These are phyloP conservation scores for Boleophthalmus pectinirostris DNA, from an alignment of 2,113 vertebrate genomes.

Conservation along the genomic window DNA sequence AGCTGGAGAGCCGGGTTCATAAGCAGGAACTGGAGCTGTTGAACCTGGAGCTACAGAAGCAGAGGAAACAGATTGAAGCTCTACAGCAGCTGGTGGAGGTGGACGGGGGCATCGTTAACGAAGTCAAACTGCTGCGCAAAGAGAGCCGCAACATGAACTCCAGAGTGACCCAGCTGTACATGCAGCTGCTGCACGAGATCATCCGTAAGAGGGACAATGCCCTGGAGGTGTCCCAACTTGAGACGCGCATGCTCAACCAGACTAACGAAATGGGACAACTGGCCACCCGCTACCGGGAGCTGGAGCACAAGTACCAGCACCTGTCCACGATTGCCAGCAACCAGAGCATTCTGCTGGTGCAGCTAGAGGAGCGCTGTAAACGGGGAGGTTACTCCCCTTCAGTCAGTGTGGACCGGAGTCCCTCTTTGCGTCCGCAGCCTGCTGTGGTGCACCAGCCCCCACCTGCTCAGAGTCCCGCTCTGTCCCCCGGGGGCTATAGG, in stretches of 20 bases:
- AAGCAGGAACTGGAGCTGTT: slow-evolving; percentile 91
- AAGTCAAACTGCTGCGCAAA: slow-evolving; percentile 91
- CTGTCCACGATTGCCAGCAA: slow-evolving; percentile 85
- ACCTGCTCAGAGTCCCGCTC: slow-evolving; percentile 39
- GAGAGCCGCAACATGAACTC: slow-evolving; percentile 97
- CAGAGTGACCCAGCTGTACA: slow-evolving; percentile 91
- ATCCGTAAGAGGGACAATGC: slow-evolving; percentile 92
- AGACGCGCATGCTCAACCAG: slow-evolving; percentile 90
- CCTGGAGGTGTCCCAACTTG: slow-evolving; percentile 89
- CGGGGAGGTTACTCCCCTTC: not conserved
- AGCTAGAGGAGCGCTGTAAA: slow-evolving; percentile 89
- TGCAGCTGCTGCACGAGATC: slow-evolving; percentile 95
- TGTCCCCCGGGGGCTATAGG: slow-evolving; percentile 68
- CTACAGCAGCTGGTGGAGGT: slow-evolving; percentile 92
- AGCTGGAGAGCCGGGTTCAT: slow-evolving; percentile 86
- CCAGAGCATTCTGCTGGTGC: slow-evolving; percentile 85
- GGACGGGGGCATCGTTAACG: slow-evolving; percentile 90
- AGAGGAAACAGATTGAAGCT: slow-evolving; percentile 89
- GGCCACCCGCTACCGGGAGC: slow-evolving; percentile 85
- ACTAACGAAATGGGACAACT: slow-evolving; percentile 89
- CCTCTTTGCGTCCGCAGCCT: slow-evolving; percentile 59
- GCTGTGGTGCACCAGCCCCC: slow-evolving; percentile 67
- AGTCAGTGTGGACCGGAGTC: slow-evolving; percentile 15
- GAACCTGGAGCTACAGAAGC: slow-evolving; percentile 89
- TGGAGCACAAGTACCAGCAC: slow-evolving; percentile 93